Evolutionary conservation across 2,888 invertebrate species (phyloP).

Genomic region (Merodon equestris): DNA sequence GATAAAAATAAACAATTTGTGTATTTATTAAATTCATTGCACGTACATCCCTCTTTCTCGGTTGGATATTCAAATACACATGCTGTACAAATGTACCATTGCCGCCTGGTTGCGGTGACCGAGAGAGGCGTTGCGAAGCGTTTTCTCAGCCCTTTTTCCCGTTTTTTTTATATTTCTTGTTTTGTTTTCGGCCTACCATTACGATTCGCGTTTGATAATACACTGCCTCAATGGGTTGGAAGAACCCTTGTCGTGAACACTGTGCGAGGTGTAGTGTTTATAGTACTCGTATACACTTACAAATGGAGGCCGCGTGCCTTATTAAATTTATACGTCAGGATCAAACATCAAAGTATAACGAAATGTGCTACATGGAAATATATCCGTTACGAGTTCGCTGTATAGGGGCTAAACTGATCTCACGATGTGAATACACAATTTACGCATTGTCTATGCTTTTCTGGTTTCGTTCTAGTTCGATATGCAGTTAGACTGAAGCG

Average conservation of each 20-base stretch:
- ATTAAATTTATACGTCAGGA: constrained; percentile 66
- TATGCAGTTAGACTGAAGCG: constrained; percentile 18
- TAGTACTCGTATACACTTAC: constrained; percentile 24
- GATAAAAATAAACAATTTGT: constrained; percentile 68
- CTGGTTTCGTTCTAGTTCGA: constrained; percentile 17
- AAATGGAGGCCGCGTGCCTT: constrained; percentile 62
- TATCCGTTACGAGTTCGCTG: constrained; percentile 47
- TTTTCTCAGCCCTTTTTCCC: constrained; percentile 44
- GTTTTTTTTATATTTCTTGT: too few relatives aligned
- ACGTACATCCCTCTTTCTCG: constrained; percentile 59
- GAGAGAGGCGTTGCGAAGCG: constrained; percentile 29
- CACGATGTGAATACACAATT: constrained; percentile 52
- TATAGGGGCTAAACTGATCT: constrained; percentile 35
- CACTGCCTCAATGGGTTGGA: constrained; percentile 29
- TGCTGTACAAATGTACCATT: constrained; percentile 24
- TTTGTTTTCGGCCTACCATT: not conserved
- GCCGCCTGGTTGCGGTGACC: constrained; percentile 8
- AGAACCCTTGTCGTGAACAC: constrained; percentile 22
- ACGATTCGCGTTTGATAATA: constrained; percentile 28
- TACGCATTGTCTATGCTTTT: constrained; percentile 4
- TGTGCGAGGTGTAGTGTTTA: constrained; percentile 34
- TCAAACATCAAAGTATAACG: constrained; percentile 63
- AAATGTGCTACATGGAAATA: constrained; percentile 50
- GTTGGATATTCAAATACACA: constrained; percentile 63
- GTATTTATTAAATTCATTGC: constrained; percentile 68